Evolutionary conservation across 2,797 vertebrate genomes (phyloP), one percentile per base, ranked within the genome.

Genomic region (Hoplostethus mediterraneus): DNA sequence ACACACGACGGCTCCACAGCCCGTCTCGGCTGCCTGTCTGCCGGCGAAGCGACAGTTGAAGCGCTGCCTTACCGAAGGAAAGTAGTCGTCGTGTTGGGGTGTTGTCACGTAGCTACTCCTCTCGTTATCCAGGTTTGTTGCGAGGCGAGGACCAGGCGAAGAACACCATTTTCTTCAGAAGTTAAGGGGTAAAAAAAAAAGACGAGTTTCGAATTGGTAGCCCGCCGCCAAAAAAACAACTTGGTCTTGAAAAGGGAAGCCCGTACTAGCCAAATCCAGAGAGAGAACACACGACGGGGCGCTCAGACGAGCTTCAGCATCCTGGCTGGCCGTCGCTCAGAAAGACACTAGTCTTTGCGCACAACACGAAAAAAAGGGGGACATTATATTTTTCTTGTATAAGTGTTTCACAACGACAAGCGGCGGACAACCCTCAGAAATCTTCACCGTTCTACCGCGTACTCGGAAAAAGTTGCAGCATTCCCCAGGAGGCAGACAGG

Each of bases 51-150:
- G 72, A 25, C 71, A 6, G 67, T 33, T 57, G 64, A 75, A 42
- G 57, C 67, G 82, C 60, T 42, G 83, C 58, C 89, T 92, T 81
- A 88, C 91, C 90, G 62, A 68, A 28, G 77, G 65, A 75, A 60
- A 82, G 85, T 63, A 79, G 61, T 80, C 72, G 89, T 78, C 85
- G 80, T 67, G 83, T 58, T 3, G 56, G 88, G 82, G 80, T 89
- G 90, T 84, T 62, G 89, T 90, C 89, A 63, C 89, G 85, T 76
- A 75, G 84, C 82, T 67, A 2, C 64, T 80, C 80, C 81, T 73
- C 47, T 80, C 81, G 76, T 92, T 94, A 94, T 87, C 93, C 94
- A 48, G 94, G 93, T 87, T 93, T 93, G 78, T 87, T 91, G 1
- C 88, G 91, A 89, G 85, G 75, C 71, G 80, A 83, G 45, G 79